Percentiles rank a stretch among this genome's conserved stretches.
These are phyloP conservation scores for Neodiprion lecontei DNA, from an alignment of 1,140 invertebrate species.

Conservation along the genomic window DNA sequence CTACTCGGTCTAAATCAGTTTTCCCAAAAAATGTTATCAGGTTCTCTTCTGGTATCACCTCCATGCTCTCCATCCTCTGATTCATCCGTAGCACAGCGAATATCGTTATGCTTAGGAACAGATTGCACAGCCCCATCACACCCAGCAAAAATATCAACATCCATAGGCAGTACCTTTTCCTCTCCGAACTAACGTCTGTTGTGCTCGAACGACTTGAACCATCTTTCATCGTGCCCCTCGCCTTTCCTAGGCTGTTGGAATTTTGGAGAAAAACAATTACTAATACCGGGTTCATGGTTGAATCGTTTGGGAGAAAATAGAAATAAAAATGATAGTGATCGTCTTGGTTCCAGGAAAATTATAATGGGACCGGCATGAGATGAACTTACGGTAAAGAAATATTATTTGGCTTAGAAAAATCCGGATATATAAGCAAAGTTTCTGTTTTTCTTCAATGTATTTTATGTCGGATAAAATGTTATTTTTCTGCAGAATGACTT, in stretches of 20 bases:
- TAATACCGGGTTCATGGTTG: neutral
- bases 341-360: slow-evolving; percentile 6
- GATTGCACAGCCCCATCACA: slow-evolving; percentile 54
- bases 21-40: slow-evolving; percentile 83
- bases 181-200: slow-evolving; percentile 24
- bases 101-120: slow-evolving; percentile 53
- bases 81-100: slow-evolving; percentile 55
- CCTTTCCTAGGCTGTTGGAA: slow-evolving; percentile 27
- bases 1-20: slow-evolving; percentile 75
- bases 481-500: too few species aligned
- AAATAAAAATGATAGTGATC: slow-evolving; percentile 15
- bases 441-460: too few species aligned
- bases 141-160: slow-evolving; percentile 51
- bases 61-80: slow-evolving; percentile 78
- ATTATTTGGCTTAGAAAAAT: too few species aligned
- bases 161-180: slow-evolving; percentile 52
- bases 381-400: too few species aligned
- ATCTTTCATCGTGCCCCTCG: slow-evolving; percentile 30
- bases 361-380: too few species aligned
- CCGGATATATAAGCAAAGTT: too few species aligned
- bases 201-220: neutral
- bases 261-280: neutral
- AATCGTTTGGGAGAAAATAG: slow-evolving; percentile 1
- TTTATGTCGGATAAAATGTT: too few species aligned
- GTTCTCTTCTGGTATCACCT: slow-evolving; percentile 79